Percentiles rank a stretch among this genome's conserved stretches.
Evolutionary conservation across 2,797 vertebrate species (phyloP).

Genomic region (Spondyliosoma cantharus): DNA sequence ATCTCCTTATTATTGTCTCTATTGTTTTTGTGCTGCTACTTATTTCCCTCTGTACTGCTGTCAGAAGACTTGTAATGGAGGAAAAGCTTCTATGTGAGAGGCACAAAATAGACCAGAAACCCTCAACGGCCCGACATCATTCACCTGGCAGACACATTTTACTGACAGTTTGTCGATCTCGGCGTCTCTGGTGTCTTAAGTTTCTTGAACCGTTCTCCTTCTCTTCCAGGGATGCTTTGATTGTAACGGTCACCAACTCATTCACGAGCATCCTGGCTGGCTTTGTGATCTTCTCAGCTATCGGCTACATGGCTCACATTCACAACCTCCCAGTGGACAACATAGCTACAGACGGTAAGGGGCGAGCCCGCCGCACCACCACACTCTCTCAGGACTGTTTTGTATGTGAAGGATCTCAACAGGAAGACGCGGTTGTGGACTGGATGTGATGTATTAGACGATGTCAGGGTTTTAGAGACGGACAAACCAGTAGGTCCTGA

Average conservation of each 20-base stretch:
- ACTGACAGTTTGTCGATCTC: not conserved
- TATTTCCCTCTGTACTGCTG: too few relatives aligned
- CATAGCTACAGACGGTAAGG: conserved; percentile 84
- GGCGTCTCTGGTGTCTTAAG: too few relatives aligned
- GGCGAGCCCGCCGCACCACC: not conserved
- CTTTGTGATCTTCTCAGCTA: conserved; percentile 85
- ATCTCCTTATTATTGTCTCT: too few relatives aligned
- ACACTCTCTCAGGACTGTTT: not conserved
- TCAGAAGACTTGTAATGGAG: too few relatives aligned
- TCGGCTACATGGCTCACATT: conserved; percentile 85
- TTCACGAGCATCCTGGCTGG: conserved; percentile 85
- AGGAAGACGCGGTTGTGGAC: not conserved
- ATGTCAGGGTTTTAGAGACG: not conserved
- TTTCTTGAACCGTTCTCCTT: not conserved
- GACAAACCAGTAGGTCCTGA: not conserved
- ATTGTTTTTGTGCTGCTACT: too few relatives aligned
- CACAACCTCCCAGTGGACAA: conserved; percentile 84
- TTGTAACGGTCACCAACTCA: conserved; percentile 81
- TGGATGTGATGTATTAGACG: not conserved
- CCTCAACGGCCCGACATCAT: not conserved
- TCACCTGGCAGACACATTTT: not conserved
- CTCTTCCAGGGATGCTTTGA: conserved; percentile 79
- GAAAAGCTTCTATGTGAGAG: not conserved
- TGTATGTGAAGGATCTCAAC: conserved; percentile 3
- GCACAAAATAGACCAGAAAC: not conserved